phyloP scores from a whole-genome alignment of 23 tunicate species.

The Styela clava region DNA sequence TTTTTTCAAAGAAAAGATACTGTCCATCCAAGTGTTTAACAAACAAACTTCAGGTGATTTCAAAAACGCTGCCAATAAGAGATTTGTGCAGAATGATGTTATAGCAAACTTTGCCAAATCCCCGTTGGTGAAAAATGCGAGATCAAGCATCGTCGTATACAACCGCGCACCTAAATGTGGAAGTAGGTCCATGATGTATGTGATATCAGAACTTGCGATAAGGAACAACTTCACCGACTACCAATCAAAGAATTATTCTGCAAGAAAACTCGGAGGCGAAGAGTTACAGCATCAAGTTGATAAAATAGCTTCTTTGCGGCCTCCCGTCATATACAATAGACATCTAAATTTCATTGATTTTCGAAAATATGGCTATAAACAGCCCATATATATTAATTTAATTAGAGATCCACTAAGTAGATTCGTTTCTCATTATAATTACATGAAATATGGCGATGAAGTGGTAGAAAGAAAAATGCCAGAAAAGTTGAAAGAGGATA shows the following conservation, averaged over 20 bases:
- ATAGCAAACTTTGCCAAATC: no score
- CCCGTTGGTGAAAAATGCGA: neutral
- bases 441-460: conserved; percentile 60
- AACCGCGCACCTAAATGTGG: conserved; percentile 97
- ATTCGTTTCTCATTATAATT: conserved; percentile 82
- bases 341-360: conserved; percentile 79
- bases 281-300: conserved; percentile 16
- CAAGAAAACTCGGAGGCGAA: neutral
- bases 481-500: conserved; percentile 8
- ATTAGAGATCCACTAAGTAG: conserved; percentile 92
- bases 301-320: conserved; percentile 24
- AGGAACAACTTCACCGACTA: conserved; percentile 28
- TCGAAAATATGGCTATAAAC: neutral
- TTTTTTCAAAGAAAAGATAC: no score
- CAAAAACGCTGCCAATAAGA: no score
- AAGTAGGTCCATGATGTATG: conserved; percentile 52
- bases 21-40: no score
- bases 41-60: no score
- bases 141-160: conserved; percentile 34
- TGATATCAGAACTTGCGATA: conserved; percentile 29
- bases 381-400: conserved; percentile 83
- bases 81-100: no score
- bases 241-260: conserved; percentile 23
- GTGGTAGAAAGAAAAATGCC: neutral
- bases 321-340: conserved; percentile 70